Conservation (phyloP, 2,113 vertebrate species). For the Coracopsis vasa region DNA sequence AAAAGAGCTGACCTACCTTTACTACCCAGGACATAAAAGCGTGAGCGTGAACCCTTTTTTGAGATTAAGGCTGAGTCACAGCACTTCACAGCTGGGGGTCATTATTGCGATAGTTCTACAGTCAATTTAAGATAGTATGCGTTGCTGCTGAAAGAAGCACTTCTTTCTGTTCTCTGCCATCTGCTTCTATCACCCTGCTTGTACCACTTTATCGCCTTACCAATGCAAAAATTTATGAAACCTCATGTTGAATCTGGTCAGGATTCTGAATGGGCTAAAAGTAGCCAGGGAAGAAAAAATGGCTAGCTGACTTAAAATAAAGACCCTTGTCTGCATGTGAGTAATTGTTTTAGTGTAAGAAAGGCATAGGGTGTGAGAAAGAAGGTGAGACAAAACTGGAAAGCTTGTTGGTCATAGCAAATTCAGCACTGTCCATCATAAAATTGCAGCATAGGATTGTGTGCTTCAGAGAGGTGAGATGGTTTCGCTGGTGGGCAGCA, state of each 20-base stretch:
- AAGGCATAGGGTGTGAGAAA: not conserved
- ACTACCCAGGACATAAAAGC: not conserved
- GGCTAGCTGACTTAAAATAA: not conserved
- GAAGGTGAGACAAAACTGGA: not conserved
- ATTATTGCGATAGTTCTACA: not conserved
- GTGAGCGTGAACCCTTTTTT: not conserved
- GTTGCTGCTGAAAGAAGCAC: not conserved
- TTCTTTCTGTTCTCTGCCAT: not conserved
- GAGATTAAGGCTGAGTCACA: not conserved
- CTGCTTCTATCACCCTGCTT: not conserved
- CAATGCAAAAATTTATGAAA: not conserved
- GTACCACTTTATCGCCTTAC: not conserved
- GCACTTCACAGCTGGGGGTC: not conserved
- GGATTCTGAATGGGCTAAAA: not conserved
- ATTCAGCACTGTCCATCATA: not conserved
- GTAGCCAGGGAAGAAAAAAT: not conserved
- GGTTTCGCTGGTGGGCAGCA: not conserved
- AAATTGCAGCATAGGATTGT: not conserved
- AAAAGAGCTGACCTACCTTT: not conserved
- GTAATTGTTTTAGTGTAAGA: not conserved
- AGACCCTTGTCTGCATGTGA: not conserved
- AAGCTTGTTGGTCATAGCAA: not conserved
- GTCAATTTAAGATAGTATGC: not conserved
- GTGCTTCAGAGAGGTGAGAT: not conserved
- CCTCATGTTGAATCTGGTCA: not conserved